Conservation (phyloP, 2,888 invertebrate species). For the Drosophila basisetae region DNA sequence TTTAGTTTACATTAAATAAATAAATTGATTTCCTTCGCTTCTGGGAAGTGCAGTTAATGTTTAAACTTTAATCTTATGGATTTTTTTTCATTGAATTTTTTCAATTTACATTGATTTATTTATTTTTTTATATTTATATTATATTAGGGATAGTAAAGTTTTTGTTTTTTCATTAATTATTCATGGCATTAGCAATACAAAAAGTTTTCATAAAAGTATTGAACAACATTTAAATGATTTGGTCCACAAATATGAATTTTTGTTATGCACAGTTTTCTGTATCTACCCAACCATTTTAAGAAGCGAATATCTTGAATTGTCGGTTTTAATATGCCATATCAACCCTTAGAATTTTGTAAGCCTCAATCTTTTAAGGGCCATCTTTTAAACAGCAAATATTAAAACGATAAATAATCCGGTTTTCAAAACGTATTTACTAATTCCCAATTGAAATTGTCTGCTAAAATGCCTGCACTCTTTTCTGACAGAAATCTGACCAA, state of each 20-base stretch:
- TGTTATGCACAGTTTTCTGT: background rate
- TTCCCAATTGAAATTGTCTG: background rate
- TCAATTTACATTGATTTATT: background rate
- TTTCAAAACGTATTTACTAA: no score
- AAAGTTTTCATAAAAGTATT: background rate
- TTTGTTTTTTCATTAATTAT: background rate
- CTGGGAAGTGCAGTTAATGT: background rate
- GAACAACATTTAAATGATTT: background rate
- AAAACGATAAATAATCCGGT: no score
- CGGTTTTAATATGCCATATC: background rate
- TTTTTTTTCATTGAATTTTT: background rate
- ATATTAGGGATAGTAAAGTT: background rate
- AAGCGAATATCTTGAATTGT: background rate
- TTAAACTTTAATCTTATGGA: background rate
- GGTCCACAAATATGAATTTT: background rate
- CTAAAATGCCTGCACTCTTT: background rate
- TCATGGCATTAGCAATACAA: background rate
- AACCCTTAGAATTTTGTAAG: no score
- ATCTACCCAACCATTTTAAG: no score
- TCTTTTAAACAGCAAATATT: no score
- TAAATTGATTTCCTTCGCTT: background rate
- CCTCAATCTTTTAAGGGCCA: no score
- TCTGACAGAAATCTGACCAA: conserved; percentile 87
- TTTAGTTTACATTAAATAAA: background rate
- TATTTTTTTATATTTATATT: no score